Evolutionary conservation across 2,113 vertebrate species (phyloP).

Genomic region (Cygnus atratus): DNA sequence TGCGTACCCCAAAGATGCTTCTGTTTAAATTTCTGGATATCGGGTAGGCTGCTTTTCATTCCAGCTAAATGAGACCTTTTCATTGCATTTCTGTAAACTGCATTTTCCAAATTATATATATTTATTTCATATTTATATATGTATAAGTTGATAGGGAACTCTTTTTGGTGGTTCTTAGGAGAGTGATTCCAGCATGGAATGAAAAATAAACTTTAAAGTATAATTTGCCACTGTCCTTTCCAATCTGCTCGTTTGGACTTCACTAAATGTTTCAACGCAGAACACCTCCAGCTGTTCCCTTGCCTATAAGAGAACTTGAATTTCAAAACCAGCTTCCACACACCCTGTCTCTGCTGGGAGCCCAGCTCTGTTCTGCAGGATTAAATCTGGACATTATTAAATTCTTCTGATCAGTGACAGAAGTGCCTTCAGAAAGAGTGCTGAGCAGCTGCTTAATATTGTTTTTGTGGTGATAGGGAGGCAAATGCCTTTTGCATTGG

Average conservation of each 20-base stretch:
- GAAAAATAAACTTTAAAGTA: conserved; percentile 35
- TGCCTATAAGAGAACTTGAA: conserved; percentile 36
- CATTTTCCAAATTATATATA: background rate
- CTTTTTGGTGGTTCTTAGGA: background rate
- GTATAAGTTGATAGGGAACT: background rate
- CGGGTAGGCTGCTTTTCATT: background rate
- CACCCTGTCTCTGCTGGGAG: conserved; percentile 45
- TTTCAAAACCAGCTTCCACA: conserved; percentile 37
- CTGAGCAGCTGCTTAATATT: conserved; percentile 72
- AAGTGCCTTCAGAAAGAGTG: conserved; percentile 68
- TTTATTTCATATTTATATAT: no score
- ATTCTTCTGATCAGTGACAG: conserved; percentile 68
- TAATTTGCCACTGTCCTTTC: conserved; percentile 28
- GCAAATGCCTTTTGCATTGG: conserved; percentile 56
- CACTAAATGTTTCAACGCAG: conserved; percentile 32
- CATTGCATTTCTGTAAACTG: conserved; percentile 8
- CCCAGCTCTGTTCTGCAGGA: conserved; percentile 18
- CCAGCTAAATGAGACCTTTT: background rate
- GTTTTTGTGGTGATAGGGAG: conserved; percentile 49
- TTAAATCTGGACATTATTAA: conserved; percentile 68
- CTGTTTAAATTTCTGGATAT: background rate
- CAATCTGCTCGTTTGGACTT: conserved; percentile 20
- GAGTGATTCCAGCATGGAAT: background rate
- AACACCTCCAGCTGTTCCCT: conserved; percentile 43
- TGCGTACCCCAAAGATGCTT: background rate